A percentile compares a stretch with the other conserved stretches of the same genome.
Evolutionary conservation across 2,113 vertebrate species (phyloP).

Genomic region (Sinocyclocheilus anophthalmus): DNA sequence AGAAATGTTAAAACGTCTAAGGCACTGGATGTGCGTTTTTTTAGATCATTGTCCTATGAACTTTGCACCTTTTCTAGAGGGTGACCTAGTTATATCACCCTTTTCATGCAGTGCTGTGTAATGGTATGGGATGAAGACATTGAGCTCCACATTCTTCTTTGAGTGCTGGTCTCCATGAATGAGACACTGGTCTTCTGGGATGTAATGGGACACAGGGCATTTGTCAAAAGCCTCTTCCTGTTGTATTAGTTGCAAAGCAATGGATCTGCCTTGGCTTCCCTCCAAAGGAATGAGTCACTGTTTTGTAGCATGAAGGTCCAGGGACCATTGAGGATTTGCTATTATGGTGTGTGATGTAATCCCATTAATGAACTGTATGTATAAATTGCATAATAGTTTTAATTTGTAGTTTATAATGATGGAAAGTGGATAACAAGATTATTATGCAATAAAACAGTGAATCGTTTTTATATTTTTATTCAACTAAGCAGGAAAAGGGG

Average conservation of each 20-base stretch:
- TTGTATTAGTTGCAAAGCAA: constrained; percentile 55
- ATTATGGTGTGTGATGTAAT: constrained; percentile 41
- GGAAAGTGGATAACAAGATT: neutral
- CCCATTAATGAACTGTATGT: neutral
- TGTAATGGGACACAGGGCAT: constrained; percentile 47
- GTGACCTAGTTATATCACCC: constrained; percentile 37
- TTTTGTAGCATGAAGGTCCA: constrained; percentile 43
- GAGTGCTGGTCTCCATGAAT: constrained; percentile 45
- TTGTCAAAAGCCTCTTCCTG: constrained; percentile 58
- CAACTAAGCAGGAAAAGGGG: neutral
- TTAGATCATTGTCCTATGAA: neutral
- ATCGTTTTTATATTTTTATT: neutral
- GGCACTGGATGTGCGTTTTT: neutral
- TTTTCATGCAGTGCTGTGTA: constrained; percentile 35
- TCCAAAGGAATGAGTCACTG: constrained; percentile 53
- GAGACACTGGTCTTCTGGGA: constrained; percentile 40
- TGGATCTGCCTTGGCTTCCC: constrained; percentile 53
- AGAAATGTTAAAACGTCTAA: neutral
- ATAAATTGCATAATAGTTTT: neutral
- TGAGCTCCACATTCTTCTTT: constrained; percentile 38
- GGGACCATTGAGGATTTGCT: constrained; percentile 38
- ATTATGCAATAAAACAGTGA: neutral
- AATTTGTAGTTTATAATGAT: neutral
- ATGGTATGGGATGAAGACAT: constrained; percentile 24
- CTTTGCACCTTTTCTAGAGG: neutral